Percentiles rank a stretch among this genome's conserved stretches.
These are phyloP conservation scores for Dryomyza anilis DNA, from an alignment of 2,888 invertebrate genomes.

Conservation along the genomic window DNA sequence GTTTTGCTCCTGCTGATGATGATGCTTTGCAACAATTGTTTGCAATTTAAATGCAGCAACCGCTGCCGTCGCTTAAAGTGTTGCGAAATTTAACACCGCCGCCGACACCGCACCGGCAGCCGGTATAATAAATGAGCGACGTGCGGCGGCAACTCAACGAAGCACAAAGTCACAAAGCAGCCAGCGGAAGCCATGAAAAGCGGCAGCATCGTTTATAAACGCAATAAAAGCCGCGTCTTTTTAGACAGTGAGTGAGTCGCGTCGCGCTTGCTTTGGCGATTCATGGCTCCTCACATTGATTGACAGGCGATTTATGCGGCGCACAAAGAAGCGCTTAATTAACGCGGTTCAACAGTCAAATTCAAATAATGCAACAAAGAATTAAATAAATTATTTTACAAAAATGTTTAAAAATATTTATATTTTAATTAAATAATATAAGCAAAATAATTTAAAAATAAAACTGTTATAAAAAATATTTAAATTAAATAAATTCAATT, in stretches of 20 bases:
- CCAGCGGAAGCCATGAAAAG: constrained; percentile 18
- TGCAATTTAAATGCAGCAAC: constrained; percentile 5
- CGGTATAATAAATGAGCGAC: constrained; percentile 8
- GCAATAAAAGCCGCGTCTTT: constrained; percentile 1
- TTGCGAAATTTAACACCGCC: constrained; percentile 21
- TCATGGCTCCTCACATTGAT: neutral
- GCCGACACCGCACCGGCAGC: constrained; percentile 8
- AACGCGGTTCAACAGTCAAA: neutral
- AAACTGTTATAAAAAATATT: no score
- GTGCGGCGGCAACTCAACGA: neutral
- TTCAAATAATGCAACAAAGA: no score
- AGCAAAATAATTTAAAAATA: no score
- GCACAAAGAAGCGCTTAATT: neutral
- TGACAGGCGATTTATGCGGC: constrained; percentile 17
- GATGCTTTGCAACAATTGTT: constrained; percentile 15
- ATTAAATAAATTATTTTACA: no score
- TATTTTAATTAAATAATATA: no score
- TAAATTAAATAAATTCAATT: no score
- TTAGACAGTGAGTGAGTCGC: neutral
- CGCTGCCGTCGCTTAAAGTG: constrained; percentile 2
- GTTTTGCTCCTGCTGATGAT: neutral
- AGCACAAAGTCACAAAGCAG: constrained; percentile 15
- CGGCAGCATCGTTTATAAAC: constrained; percentile 9
- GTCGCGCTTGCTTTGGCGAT: neutral
- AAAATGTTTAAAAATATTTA: no score